Evolutionary conservation across 2,888 invertebrate genomes (phyloP).

Genomic region (Eupithecia tripunctaria): DNA sequence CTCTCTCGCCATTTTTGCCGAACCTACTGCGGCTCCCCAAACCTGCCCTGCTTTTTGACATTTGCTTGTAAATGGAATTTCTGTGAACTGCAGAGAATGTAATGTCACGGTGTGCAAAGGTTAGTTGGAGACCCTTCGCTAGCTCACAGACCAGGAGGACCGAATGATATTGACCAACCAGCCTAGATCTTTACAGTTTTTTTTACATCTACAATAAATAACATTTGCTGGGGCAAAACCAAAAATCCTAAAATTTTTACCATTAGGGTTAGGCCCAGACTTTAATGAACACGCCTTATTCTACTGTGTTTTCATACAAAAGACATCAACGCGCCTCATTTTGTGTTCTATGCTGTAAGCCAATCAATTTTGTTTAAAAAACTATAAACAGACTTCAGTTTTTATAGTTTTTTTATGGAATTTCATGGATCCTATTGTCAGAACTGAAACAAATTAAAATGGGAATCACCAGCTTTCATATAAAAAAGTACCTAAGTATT

Average conservation of each 20-base stretch:
- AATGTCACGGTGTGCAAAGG: slow-evolving; percentile 44
- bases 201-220: not conserved
- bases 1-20: too few relatives aligned
- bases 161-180: not conserved
- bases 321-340: not conserved
- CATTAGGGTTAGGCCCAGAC: not conserved
- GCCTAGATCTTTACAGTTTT: not conserved
- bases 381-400: too few relatives aligned
- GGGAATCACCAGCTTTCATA: too few relatives aligned
- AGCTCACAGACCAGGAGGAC: slow-evolving; percentile 13
- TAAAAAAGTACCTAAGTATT: too few relatives aligned
- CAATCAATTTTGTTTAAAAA: too few relatives aligned
- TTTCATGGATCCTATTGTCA: too few relatives aligned
- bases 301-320: not conserved
- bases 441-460: too few relatives aligned
- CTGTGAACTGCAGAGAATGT: slow-evolving; percentile 37
- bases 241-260: too few relatives aligned
- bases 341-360: too few relatives aligned
- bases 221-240: too few relatives aligned
- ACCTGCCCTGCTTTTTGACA: not conserved
- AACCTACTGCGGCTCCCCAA: too few relatives aligned
- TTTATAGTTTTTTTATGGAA: too few relatives aligned
- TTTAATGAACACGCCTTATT: not conserved
- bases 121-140: slow-evolving; percentile 39
- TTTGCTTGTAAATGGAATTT: not conserved